Evolutionary conservation across 2,888 invertebrate genomes (phyloP).

Genomic region (Cryptus viduatorius): DNA sequence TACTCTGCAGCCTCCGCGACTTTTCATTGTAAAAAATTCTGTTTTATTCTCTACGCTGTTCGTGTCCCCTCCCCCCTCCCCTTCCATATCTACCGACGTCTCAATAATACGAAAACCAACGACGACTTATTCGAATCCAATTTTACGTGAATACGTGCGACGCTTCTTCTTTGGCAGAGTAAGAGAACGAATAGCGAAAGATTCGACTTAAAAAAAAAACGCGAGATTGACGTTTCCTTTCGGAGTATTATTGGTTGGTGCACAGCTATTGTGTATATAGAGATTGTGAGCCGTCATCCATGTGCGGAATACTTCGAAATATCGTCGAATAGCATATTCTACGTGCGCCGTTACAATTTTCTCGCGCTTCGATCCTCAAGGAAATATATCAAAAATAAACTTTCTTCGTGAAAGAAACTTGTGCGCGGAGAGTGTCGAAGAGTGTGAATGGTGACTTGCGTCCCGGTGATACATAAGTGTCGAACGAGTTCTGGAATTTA

Average conservation of each 20-base stretch:
- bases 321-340: neutral
- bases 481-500: constrained; percentile 44
- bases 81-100: constrained; percentile 31
- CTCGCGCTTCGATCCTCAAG: neutral
- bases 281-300: neutral
- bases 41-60: neutral
- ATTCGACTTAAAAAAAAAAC: constrained; percentile 14
- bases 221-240: constrained; percentile 1
- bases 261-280: neutral
- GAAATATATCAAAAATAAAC: neutral
- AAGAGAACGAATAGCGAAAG: constrained; percentile 27
- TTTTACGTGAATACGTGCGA: constrained; percentile 45
- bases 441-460: constrained; percentile 34
- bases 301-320: constrained; percentile 32
- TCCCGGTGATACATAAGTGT: constrained; percentile 35
- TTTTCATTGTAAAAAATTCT: neutral
- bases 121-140: constrained; percentile 46
- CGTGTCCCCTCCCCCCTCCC: constrained; percentile 35
- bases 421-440: neutral
- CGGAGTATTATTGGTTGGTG: neutral
- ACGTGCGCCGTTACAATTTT: neutral
- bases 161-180: constrained; percentile 10
- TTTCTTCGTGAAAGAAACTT: neutral
- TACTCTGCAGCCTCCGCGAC: neutral
- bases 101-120: constrained; percentile 25